A percentile compares a stretch with the other conserved stretches of the same genome.
Conservation (phyloP, 2,113 vertebrate species). For the Tonatia bakeri region DNA sequence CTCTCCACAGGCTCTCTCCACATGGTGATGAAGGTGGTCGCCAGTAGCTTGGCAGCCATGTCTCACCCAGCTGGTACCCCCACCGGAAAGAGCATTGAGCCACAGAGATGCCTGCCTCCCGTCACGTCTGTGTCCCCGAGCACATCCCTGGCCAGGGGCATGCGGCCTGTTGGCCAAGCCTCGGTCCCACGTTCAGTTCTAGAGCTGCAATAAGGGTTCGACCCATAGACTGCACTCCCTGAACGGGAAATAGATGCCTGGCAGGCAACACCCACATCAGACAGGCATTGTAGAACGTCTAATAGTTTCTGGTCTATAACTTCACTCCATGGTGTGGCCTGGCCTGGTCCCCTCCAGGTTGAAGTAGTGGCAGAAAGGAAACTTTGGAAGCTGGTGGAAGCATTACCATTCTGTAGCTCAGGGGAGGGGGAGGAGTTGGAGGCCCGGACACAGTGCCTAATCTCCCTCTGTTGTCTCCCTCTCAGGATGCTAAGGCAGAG, state of each 20-base stretch:
- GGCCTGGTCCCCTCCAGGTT: not conserved
- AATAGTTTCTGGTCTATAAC: not conserved
- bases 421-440: no score
- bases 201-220: rapidly evolving
- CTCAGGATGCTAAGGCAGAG: not conserved
- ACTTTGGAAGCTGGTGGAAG: not conserved
- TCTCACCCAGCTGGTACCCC: not conserved
- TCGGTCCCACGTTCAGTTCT: rapidly evolving
- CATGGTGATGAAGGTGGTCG: no score
- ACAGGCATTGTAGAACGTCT: not conserved
- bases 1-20: not conserved
- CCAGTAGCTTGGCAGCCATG: not conserved
- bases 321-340: rapidly evolving
- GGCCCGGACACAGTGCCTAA: no score
- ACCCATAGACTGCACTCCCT: rapidly evolving
- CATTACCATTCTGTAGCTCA: not conserved
- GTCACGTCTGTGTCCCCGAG: not conserved
- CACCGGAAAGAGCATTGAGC: rapidly evolving
- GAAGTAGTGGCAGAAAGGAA: no score
- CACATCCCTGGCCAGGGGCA: not conserved
- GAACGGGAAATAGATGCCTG: not conserved
- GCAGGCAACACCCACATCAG: not conserved
- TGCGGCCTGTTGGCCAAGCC: not conserved
- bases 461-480: not conserved
- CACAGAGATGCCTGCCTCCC: not conserved